Percentiles rank a stretch among this genome's conserved stretches.
phyloP scores from a whole-genome alignment of 30 jellyfish, hydroid and myxozoan species.

The Aurelia sp. region DNA sequence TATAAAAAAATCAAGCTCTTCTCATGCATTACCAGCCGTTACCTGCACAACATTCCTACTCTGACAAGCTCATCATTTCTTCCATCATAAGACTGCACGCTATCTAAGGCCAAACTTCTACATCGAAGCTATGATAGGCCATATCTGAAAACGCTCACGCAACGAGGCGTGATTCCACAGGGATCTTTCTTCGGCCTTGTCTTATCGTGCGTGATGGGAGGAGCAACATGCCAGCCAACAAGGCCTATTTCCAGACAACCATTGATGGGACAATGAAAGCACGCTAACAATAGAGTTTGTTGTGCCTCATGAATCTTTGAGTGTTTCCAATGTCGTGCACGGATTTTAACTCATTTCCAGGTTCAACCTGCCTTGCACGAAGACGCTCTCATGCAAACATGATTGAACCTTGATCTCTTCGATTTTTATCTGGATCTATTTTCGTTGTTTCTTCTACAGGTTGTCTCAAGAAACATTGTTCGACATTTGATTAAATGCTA shows the following conservation, averaged over 20 bases:
- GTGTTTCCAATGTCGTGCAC: slow-evolving; percentile 34
- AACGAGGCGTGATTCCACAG: slow-evolving; percentile 18
- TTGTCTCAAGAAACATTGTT: too few relatives aligned
- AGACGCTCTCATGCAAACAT: slow-evolving; percentile 12
- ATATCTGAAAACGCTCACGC: slow-evolving; percentile 61
- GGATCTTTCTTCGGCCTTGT: slow-evolving; percentile 3
- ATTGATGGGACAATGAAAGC: slow-evolving; percentile 7
- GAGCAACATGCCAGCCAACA: not conserved
- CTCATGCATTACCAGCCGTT: too few relatives aligned
- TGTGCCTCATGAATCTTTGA: not conserved
- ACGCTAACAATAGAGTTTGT: slow-evolving; percentile 1
- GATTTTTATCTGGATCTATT: not conserved
- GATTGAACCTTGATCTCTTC: not conserved
- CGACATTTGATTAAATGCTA: too few relatives aligned
- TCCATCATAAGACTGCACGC: slow-evolving; percentile 13
- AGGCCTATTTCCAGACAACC: slow-evolving; percentile 22
- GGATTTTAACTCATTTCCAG: slow-evolving; percentile 38
- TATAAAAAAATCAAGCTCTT: too few relatives aligned
- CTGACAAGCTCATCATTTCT: not conserved
- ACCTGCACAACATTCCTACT: not conserved
- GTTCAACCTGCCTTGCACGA: slow-evolving; percentile 13
- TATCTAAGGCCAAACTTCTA: not conserved
- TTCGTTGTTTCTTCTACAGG: too few relatives aligned
- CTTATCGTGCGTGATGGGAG: slow-evolving; percentile 28
- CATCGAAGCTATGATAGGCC: not conserved